Evolutionary conservation across 2,113 vertebrate genomes (phyloP).

Genomic region (Prunella fulvescens): DNA sequence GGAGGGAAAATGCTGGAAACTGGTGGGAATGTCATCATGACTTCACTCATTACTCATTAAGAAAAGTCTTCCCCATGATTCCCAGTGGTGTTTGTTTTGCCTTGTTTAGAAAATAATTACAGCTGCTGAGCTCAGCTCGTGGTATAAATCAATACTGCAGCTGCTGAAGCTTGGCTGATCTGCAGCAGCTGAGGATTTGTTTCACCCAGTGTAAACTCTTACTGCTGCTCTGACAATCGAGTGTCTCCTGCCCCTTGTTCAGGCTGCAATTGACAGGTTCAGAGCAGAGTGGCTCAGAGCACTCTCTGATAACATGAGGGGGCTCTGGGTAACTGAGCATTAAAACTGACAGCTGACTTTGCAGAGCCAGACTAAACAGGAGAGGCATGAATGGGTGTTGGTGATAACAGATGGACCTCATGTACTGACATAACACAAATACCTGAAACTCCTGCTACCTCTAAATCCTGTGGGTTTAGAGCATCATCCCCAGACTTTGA

Average conservation of each 20-base stretch:
- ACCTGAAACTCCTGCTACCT: background rate
- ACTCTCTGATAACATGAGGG: background rate
- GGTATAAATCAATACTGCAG: background rate
- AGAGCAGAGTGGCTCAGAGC: background rate
- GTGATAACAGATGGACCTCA: background rate
- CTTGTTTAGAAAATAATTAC: constrained; percentile 1
- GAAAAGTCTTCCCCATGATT: background rate
- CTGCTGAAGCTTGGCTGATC: background rate
- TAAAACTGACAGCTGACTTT: background rate
- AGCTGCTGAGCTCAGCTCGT: background rate
- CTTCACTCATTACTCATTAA: background rate
- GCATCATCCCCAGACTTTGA: background rate
- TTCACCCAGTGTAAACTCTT: background rate
- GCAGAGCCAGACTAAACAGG: background rate
- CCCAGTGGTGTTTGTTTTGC: background rate
- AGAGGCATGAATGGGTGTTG: background rate
- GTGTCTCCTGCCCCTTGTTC: background rate
- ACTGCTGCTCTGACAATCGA: background rate
- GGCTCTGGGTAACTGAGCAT: background rate
- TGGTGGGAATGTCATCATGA: background rate
- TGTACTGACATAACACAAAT: background rate
- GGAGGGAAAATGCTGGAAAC: background rate
- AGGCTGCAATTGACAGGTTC: background rate
- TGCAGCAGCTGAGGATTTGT: constrained; percentile 3
- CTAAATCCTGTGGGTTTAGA: background rate